phyloP scores from a whole-genome alignment of 2,113 vertebrate genomes.

The Macquaria australasica region DNA sequence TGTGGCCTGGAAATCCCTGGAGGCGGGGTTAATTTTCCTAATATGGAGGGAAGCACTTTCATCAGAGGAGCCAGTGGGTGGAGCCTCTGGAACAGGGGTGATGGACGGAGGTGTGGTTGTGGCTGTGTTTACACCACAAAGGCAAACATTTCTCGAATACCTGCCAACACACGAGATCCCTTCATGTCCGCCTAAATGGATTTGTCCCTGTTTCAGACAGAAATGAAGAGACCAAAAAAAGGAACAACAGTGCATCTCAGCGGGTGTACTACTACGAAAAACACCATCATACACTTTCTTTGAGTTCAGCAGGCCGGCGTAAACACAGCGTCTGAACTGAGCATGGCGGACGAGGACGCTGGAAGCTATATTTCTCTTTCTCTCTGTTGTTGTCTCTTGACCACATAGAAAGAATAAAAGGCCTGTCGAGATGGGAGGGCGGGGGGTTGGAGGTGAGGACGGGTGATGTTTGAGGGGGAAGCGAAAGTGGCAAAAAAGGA shows the following conservation, averaged over 20 bases:
- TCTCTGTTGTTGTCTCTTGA: slow-evolving; percentile 34
- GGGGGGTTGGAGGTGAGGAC: not conserved
- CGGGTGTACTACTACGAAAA: not conserved
- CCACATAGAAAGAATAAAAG: not conserved
- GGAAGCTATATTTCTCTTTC: slow-evolving; percentile 28
- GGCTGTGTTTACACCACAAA: slow-evolving; percentile 34
- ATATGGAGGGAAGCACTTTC: slow-evolving; percentile 87
- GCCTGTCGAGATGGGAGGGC: not conserved
- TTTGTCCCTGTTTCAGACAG: not conserved
- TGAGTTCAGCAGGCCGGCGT: slow-evolving; percentile 4
- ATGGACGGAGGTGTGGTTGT: slow-evolving; percentile 35
- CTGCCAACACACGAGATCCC: not conserved
- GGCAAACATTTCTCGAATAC: not conserved
- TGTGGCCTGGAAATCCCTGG: slow-evolving; percentile 55
- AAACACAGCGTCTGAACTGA: slow-evolving; percentile 24
- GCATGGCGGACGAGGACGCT: slow-evolving; percentile 13
- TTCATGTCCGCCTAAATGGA: not conserved
- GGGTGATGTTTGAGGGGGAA: not conserved
- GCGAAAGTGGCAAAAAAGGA: slow-evolving; percentile 49
- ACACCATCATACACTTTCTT: not conserved
- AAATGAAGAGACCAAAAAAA: not conserved
- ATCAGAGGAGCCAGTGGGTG: slow-evolving; percentile 79
- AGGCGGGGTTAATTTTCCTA: slow-evolving; percentile 57
- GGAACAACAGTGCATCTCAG: not conserved
- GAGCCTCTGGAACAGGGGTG: slow-evolving; percentile 72